A percentile compares a stretch with the other conserved stretches of the same genome.
Evolutionary conservation across 2,888 invertebrate genomes (phyloP).

Genomic region (Drosophila fulvimacula): DNA sequence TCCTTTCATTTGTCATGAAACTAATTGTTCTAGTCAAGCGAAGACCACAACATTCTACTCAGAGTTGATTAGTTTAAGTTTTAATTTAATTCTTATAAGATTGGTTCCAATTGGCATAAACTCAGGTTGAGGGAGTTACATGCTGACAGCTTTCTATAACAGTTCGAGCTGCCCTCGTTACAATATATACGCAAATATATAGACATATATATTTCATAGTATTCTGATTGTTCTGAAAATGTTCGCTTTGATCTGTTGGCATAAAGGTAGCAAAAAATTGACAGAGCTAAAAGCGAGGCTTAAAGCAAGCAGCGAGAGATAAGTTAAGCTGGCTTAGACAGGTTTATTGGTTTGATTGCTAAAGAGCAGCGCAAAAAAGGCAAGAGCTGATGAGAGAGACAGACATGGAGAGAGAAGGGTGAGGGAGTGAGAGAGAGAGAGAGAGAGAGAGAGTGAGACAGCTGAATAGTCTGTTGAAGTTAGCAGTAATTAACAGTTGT

Average conservation of each 20-base stretch:
- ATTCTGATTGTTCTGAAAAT: background rate
- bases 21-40: too few species aligned
- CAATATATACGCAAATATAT: background rate
- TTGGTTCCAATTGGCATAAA: background rate
- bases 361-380: background rate
- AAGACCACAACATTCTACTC: too few species aligned
- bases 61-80: too few species aligned
- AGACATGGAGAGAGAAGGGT: background rate
- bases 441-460: too few species aligned
- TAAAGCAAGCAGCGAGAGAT: slow-evolving; percentile 4
- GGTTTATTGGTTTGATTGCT: slow-evolving; percentile 8
- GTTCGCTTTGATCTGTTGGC: slow-evolving; percentile 2
- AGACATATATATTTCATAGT: background rate
- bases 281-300: slow-evolving; percentile 1
- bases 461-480: background rate
- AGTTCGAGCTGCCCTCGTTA: background rate
- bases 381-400: background rate
- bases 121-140: background rate
- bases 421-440: background rate
- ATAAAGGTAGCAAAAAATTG: slow-evolving; percentile 2
- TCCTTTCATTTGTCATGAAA: too few species aligned
- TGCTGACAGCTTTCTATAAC: background rate
- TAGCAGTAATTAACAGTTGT: slow-evolving; percentile 2
- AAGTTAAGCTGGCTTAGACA: slow-evolving; percentile 10
- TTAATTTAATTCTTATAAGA: background rate